A percentile compares a stretch with the other conserved stretches of the same genome.
Evolutionary conservation across 2,113 vertebrate species (phyloP).

Genomic region (Coregonus clupeaformis): DNA sequence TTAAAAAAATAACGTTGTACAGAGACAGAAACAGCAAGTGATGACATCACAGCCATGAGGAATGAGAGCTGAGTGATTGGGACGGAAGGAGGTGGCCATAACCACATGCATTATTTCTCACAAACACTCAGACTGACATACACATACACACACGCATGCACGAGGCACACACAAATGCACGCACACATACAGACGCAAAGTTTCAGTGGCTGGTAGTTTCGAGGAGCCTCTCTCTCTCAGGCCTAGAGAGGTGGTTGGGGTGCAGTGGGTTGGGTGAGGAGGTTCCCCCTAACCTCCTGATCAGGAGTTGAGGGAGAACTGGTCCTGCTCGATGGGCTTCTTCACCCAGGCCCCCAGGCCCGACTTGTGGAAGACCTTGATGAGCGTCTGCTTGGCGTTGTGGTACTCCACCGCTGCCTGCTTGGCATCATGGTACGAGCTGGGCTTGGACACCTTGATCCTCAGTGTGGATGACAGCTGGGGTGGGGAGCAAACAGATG

Average conservation of each 20-base stretch:
- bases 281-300: conserved; percentile 8
- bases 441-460: conserved; percentile 83
- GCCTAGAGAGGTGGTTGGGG: conserved; percentile 38
- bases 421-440: conserved; percentile 92
- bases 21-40: too few relatives aligned
- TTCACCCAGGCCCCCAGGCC: conserved; percentile 97
- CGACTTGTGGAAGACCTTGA: conserved; percentile 94
- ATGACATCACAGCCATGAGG: background rate
- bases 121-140: conserved; percentile 4
- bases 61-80: conserved; percentile 25
- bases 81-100: conserved; percentile 47
- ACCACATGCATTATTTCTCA: conserved; percentile 9
- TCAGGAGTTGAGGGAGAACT: conserved; percentile 88
- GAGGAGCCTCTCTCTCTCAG: conserved; percentile 35
- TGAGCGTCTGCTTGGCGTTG: conserved; percentile 88
- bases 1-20: background rate
- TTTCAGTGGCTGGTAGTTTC: conserved; percentile 57
- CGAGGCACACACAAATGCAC: conserved; percentile 6
- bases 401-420: conserved; percentile 92
- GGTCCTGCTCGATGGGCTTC: conserved; percentile 98
- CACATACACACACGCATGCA: conserved; percentile 10
- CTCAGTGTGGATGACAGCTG: conserved; percentile 83
- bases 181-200: conserved; percentile 55
- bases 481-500: background rate
- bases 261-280: background rate